These are phyloP conservation scores for Dallia pectoralis DNA, from an alignment of 2,797 vertebrate genomes.

Conservation along the genomic window DNA sequence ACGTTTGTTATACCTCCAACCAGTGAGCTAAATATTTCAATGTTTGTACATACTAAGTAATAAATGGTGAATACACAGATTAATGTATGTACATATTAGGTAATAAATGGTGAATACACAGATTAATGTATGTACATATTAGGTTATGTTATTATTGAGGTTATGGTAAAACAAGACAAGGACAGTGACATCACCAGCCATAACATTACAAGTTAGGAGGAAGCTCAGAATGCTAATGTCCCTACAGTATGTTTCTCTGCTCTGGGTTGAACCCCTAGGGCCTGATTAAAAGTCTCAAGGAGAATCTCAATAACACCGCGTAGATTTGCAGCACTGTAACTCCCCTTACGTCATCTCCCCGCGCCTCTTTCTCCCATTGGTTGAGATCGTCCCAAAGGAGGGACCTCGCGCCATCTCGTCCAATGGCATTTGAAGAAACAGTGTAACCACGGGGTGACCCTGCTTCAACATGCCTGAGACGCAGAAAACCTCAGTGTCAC, in stretches of 20 bases:
- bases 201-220: background rate
- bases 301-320: too few relatives aligned
- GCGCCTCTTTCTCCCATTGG: too few relatives aligned
- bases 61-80: background rate
- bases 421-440: background rate
- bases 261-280: background rate
- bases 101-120: background rate
- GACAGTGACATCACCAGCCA: background rate
- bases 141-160: too few relatives aligned
- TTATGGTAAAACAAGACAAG: background rate
- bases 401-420: too few relatives aligned
- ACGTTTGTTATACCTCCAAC: too few relatives aligned
- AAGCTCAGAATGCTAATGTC: background rate
- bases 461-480: background rate
- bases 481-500: background rate
- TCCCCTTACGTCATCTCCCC: too few relatives aligned
- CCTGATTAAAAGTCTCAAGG: background rate
- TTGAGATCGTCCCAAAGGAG: too few relatives aligned
- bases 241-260: background rate
- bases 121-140: background rate
- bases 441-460: background rate
- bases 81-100: background rate
- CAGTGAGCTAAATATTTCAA: too few relatives aligned
- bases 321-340: too few relatives aligned
- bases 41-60: too few relatives aligned